These are phyloP conservation scores for Misgurnus anguillicaudatus DNA, from an alignment of 2,113 vertebrate genomes.

Conservation along the genomic window DNA sequence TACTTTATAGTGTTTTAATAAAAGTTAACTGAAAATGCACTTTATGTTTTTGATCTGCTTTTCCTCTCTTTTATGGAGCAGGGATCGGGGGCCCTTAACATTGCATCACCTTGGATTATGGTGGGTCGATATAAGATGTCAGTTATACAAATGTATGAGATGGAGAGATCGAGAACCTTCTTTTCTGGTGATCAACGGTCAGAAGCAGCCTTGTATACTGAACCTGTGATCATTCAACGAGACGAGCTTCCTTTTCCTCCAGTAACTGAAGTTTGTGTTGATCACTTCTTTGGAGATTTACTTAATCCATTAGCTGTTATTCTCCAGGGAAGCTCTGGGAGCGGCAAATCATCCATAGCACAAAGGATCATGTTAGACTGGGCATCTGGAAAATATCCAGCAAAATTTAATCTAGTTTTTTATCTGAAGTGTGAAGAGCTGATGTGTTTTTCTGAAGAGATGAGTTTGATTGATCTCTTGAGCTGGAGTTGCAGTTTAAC, in stretches of 20 bases:
- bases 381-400: slow-evolving; percentile 54
- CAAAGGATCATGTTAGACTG: neutral
- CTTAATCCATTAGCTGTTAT: slow-evolving; percentile 55
- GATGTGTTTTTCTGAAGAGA: neutral
- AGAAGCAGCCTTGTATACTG: neutral
- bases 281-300: neutral
- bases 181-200: neutral
- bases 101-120: no score
- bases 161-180: no score
- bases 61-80: no score
- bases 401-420: slow-evolving; percentile 63
- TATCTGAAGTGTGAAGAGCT: slow-evolving; percentile 66
- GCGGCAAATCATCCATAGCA: no score
- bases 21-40: no score
- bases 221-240: slow-evolving; percentile 11
- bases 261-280: no score
- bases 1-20: no score
- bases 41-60: no score
- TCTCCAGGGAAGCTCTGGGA: slow-evolving; percentile 57
- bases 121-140: neutral
- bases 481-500: slow-evolving; percentile 11
- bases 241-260: neutral
- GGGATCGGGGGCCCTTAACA: no score
- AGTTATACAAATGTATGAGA: neutral
- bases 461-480: slow-evolving; percentile 59